Base-by-base conservation (phyloP, 1,140 invertebrate genomes). In the Leptinotarsa undecemlineata region DNA sequence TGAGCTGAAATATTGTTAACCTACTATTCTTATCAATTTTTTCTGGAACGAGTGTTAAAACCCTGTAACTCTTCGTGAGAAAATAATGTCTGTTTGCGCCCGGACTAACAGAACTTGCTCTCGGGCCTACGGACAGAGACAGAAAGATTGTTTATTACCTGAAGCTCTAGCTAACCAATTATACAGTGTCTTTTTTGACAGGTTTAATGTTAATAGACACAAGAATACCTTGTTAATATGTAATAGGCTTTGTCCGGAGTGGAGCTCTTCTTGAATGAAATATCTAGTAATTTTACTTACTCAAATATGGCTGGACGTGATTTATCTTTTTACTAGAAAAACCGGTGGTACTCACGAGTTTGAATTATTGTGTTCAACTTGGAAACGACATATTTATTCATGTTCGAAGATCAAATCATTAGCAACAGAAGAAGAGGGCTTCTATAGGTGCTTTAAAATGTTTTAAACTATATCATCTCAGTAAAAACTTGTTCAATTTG, bases 201-300 rank as follows among this genome's bases (percentile, higher is more conserved):
- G 82, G 74, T 84, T 82, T 82, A 83, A 83, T 82, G 81, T 81
- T 83, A 83, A 82, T 82, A 84, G 80, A 82, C 81, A 82, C 81
- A 81, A 82, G 80, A 82, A 81, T 82, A 81, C 79, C 82, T 82
- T 84, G 82, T 84, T 83, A 82, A 83, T 84, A 81, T 83, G 79
- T 83, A 82, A 83, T 83, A 78, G 79, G 80, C 76, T 82, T 79
- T 77, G 78, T 76, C 73, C 75, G 72, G 70, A 71, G 20, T 21
- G 57, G 67, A 71, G 67, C 23, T 67, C 23, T 57, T 70, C 47
- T 74, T 69, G 62, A 75, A 75, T 71, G 69, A 70, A 70, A 48
- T 75, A 63, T 75, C 68, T 67, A 33, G 74, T 61, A 61, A 67
- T 72, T 75, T 75, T 75, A 70, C 71, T 75, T 75, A 71, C 68